Conservation (phyloP, 2,113 vertebrate species). For the Dromiciops gliroides region DNA sequence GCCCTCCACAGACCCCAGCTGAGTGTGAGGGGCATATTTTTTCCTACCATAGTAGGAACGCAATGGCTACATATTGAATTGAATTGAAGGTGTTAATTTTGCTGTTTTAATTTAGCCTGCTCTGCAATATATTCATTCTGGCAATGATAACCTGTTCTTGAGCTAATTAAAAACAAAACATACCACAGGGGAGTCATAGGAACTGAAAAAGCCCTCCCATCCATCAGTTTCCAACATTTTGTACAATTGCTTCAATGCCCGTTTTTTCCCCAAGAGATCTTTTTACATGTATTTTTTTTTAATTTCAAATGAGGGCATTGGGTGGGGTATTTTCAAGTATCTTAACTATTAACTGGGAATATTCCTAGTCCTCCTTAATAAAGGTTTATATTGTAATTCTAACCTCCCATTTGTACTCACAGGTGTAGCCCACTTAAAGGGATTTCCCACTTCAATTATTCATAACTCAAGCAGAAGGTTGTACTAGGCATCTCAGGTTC, state of each 20-base stretch:
- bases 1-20: not conserved
- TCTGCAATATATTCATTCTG: not conserved
- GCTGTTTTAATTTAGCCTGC: conserved; percentile 43
- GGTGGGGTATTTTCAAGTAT: not conserved
- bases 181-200: not conserved
- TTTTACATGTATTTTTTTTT: not conserved
- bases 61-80: not conserved
- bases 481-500: not conserved
- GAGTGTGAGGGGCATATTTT: not conserved
- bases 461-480: not conserved
- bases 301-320: not conserved
- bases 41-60: not conserved
- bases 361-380: conserved; percentile 15
- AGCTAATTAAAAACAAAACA: not conserved
- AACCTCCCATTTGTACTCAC: conserved; percentile 54
- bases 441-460: not conserved
- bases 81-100: conserved; percentile 1
- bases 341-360: not conserved
- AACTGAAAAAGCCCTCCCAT: conserved; percentile 1
- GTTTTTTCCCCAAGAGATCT: conserved; percentile 8
- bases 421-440: not conserved
- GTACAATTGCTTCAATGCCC: conserved; percentile 29
- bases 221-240: not conserved
- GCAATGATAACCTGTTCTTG: not conserved
- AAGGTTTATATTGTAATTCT: conserved; percentile 55